These are phyloP conservation scores for Megaceryle torquata DNA, from an alignment of 2,113 vertebrate species.

Conservation along the genomic window DNA sequence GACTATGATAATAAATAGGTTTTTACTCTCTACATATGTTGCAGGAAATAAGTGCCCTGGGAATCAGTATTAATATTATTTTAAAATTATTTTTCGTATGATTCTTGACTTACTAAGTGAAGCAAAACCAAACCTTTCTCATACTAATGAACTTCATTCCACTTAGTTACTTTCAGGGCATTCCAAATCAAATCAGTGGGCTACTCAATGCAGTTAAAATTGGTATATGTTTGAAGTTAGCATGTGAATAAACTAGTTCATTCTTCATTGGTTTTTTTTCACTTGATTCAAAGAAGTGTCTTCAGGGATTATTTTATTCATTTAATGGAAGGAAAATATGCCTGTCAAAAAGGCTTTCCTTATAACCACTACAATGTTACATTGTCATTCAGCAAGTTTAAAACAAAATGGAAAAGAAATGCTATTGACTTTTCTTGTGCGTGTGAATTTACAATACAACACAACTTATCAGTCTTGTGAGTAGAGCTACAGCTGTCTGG, in stretches of 20 bases:
- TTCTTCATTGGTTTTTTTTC: not conserved
- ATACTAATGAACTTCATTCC: not conserved
- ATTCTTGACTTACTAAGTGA: not conserved
- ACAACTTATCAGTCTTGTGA: not conserved
- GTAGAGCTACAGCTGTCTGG: conserved; percentile 21
- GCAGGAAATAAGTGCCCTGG: not conserved
- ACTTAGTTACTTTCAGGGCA: not conserved
- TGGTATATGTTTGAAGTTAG: not conserved
- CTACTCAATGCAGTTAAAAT: not conserved
- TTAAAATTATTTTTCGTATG: not conserved
- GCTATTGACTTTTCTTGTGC: not conserved
- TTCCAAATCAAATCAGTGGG: not conserved
- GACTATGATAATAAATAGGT: not conserved
- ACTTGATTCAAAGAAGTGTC: not conserved
- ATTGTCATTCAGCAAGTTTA: not conserved
- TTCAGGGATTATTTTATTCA: not conserved
- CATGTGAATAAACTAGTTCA: not conserved
- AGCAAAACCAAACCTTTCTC: not conserved
- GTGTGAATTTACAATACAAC: not conserved
- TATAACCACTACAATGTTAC: not conserved
- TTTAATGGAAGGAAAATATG: not conserved
- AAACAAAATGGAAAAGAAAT: conserved; percentile 46
- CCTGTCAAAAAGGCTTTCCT: not conserved
- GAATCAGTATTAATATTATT: not conserved
- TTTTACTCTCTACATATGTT: not conserved